Conservation (phyloP, 2,113 vertebrate species). For the Terrapene triunguis region DNA sequence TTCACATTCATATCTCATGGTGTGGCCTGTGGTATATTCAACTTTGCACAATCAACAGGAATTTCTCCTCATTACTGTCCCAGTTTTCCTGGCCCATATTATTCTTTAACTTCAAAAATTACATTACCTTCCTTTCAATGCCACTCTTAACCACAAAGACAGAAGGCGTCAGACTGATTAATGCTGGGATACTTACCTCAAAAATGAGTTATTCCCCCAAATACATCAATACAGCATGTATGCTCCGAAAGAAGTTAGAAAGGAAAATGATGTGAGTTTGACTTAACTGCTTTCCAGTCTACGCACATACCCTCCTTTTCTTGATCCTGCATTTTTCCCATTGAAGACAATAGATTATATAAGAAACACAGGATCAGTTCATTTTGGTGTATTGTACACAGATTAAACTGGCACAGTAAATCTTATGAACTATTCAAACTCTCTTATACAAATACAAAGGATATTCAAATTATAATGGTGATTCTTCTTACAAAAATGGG, state of each 20-base stretch:
- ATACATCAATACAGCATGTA: background rate
- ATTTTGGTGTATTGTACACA: background rate
- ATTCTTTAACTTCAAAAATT: constrained; percentile 59
- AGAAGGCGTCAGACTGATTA: constrained; percentile 51
- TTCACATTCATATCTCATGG: constrained; percentile 20
- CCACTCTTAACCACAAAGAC: constrained; percentile 37
- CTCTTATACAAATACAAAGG: background rate
- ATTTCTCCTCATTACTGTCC: constrained; percentile 58
- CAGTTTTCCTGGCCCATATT: background rate
- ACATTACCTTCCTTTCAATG: constrained; percentile 50
- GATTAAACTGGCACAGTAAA: background rate
- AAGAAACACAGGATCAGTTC: background rate
- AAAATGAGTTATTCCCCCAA: background rate
- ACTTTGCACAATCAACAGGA: constrained; percentile 49
- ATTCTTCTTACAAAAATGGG: background rate
- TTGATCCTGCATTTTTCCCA: fast-evolving
- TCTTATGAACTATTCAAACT: background rate
- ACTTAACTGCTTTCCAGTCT: background rate
- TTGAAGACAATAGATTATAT: background rate
- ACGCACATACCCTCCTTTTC: fast-evolving
- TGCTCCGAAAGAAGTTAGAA: background rate
- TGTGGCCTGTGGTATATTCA: constrained; percentile 21
- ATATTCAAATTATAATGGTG: background rate
- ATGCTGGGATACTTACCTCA: constrained; percentile 21
- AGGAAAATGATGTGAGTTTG: background rate